Conservation (phyloP, 2,113 vertebrate genomes). For the Todiramphus chloris region DNA sequence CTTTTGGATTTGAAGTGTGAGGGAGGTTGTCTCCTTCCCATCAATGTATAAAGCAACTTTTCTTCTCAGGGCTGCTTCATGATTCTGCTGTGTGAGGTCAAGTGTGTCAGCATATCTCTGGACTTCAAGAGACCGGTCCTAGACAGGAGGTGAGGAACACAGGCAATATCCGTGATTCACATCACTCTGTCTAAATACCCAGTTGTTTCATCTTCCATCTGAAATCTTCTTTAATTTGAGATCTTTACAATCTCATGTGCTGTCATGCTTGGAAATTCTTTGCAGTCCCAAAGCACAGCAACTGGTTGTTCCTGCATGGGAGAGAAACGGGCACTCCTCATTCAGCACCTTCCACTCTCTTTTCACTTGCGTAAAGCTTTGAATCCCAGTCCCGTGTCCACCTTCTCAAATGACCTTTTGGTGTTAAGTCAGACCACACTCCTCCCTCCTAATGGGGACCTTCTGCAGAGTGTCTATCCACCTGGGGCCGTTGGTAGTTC, state of each 20-base stretch:
- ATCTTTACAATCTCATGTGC: not conserved
- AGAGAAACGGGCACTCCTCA: not conserved
- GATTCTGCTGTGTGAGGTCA: rapidly evolving
- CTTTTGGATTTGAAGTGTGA: not conserved
- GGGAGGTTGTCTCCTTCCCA: not conserved
- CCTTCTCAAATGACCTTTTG: not conserved
- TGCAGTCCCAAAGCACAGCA: not conserved
- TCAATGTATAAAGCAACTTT: not conserved
- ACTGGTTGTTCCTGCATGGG: not conserved
- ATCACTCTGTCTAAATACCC: not conserved
- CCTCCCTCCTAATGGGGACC: not conserved
- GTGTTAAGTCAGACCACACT: not conserved
- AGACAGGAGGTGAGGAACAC: not conserved
- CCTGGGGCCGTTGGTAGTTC: not conserved
- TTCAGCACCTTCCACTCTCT: not conserved
- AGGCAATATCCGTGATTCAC: not conserved
- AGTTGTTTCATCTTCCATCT: not conserved
- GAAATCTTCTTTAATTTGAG: not conserved
- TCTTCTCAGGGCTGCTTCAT: not conserved
- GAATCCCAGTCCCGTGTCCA: not conserved
- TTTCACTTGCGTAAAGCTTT: not conserved
- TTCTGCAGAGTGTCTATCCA: not conserved
- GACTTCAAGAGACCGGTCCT: not conserved
- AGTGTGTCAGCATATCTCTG: rapidly evolving
- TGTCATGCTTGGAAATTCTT: not conserved